These are phyloP conservation scores for Peromyscus attwateri DNA, from an alignment of 2,797 vertebrate genomes.

Conservation along the genomic window DNA sequence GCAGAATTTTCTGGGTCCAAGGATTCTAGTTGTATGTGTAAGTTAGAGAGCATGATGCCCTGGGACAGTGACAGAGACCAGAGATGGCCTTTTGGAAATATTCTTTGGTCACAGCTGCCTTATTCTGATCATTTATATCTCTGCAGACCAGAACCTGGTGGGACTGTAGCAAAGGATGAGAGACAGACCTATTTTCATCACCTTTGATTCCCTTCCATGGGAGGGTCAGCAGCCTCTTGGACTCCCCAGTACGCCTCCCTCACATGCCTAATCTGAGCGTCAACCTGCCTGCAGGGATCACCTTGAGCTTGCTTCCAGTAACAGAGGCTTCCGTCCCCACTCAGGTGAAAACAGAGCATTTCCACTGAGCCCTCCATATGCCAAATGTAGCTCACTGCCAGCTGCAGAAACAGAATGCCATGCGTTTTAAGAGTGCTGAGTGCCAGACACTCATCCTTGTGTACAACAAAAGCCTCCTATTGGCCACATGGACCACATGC, in stretches of 20 bases:
- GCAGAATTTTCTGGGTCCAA: conserved; percentile 39
- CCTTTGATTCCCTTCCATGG: not conserved
- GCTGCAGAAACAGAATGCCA: not conserved
- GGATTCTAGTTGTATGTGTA: not conserved
- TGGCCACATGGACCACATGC: conserved; percentile 39
- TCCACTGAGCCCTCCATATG: not conserved
- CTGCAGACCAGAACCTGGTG: not conserved
- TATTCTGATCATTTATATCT: not conserved
- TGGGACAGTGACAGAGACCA: not conserved
- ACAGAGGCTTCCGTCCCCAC: not conserved
- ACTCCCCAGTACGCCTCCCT: not conserved
- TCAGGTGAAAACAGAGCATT: not conserved
- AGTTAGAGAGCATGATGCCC: not conserved
- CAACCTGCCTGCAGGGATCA: not conserved
- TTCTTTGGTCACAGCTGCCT: not conserved
- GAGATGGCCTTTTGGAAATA: not conserved
- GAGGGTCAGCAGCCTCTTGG: not conserved
- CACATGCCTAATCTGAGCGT: not conserved
- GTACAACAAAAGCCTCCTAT: not conserved
- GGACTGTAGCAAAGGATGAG: not conserved
- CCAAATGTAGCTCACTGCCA: not conserved
- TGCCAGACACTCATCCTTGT: conserved; percentile 40
- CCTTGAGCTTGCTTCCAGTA: too few relatives aligned
- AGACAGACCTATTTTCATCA: not conserved
- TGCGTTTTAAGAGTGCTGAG: conserved; percentile 10